A percentile compares a stretch with the other conserved stretches of the same genome.
Evolutionary conservation across 2,888 invertebrate genomes (phyloP).

Genomic region (Troides helena): DNA sequence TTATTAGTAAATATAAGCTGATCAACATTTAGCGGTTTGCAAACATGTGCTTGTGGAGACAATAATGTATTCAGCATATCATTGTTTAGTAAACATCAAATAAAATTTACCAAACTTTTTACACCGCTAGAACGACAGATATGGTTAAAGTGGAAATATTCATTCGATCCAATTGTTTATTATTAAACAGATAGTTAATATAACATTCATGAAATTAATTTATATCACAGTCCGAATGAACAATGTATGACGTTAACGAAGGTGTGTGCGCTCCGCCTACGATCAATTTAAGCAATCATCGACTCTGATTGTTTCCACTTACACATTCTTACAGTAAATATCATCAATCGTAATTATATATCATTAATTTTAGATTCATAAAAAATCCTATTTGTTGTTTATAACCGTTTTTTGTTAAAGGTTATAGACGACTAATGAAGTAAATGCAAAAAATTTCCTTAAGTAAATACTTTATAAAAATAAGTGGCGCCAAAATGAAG

Average conservation of each 20-base stretch:
- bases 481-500: too few relatives aligned
- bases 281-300: slow-evolving; percentile 70
- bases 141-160: neutral
- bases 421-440: too few relatives aligned
- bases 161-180: neutral
- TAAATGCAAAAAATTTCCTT: too few relatives aligned
- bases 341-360: slow-evolving; percentile 26
- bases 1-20: neutral
- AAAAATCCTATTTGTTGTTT: neutral
- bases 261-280: slow-evolving; percentile 60
- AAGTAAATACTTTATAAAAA: too few relatives aligned
- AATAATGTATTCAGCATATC: slow-evolving; percentile 15
- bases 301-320: slow-evolving; percentile 63
- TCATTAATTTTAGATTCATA: neutral
- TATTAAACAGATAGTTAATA: neutral
- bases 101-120: slow-evolving; percentile 10
- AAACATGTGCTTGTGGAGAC: neutral
- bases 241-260: slow-evolving; percentile 49
- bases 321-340: slow-evolving; percentile 44
- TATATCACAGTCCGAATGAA: slow-evolving; percentile 7
- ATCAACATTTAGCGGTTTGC: neutral
- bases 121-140: slow-evolving; percentile 7
- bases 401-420: too few relatives aligned
- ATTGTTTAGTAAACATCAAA: slow-evolving; percentile 16
- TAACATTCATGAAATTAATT: neutral